Base-by-base conservation (phyloP, 2,797 vertebrate species). In the Acridotheres tristis region DNA sequence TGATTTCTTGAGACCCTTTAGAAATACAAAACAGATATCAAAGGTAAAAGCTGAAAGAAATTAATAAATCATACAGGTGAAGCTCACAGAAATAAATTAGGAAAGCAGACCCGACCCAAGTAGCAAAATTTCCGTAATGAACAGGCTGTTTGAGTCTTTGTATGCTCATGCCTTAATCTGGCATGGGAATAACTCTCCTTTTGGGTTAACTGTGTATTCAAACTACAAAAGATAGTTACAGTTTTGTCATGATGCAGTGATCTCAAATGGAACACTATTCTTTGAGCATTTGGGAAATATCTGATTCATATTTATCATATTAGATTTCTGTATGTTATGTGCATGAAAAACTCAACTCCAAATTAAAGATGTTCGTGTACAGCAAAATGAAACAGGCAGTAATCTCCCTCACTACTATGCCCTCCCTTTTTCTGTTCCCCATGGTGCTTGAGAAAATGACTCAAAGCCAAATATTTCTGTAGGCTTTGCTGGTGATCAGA, bases 401-500 rank as follows among this genome's bases (percentile, higher is more conserved):
- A 96, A 91, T 61, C 57, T 88, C 23, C 53, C 18, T 66, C 74
- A 81, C 85, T 94, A 69, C 11, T 92, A 29, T 50, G 38, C 30
- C 29, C 57, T 74, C 67, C 77, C 1, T 1, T 61, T 84, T 93
- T 87, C 63, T 82, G 16, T 87, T 97, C 94, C 78, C 75, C 91
- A 58, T 94, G 94, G 93, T 97, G 96, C 95, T 96, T 94, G 86
- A 91, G 95, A 97, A 97, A 96, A 95, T 97, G 94, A 99, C 96
- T 99, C 98, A 69, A 98, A 99, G 76, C 98, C 99, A 95, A 99
- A 98, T 99, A 99, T 99, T 63, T 99, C 98, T 77, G 98, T 97
- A 2, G 98, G 98, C 78, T 98, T 98, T 90, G 98, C 98, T 98
- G 99, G 96, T 99, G 98, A 65, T 99, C 99, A 87, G 98, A 99